Base-by-base conservation (phyloP, 2,888 invertebrate species). In the Ganaspis brasiliensis region DNA sequence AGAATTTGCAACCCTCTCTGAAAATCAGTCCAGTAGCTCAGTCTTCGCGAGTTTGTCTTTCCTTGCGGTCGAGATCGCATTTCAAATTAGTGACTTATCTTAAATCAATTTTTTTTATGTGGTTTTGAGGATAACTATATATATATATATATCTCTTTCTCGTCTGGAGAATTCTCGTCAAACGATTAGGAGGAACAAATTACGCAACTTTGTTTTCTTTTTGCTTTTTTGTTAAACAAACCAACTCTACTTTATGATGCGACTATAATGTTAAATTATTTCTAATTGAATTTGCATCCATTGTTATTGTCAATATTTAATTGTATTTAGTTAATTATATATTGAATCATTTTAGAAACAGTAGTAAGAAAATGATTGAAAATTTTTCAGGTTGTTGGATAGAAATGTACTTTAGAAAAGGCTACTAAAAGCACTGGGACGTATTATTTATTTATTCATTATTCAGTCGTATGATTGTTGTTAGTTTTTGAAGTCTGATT, bases 21-120 rank as follows among this genome's bases (percentile, higher is more conserved):
- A 75, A 72, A 79, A 71, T 73, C 74, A 72, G 77, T 77, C 76
- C 77, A 79, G 63, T 40, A 61, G 80, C 81, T 83, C 85, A 85
- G 85, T 85, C 77, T 79, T 81, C 81, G 81, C 81, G 77, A 81
- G 79, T 75, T 72, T 75, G 74, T 79, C 81, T 63, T 45, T 63
- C 72, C 57, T 45, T 35, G 56, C 80, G 76, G 78, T 80, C 79
- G 73, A 16, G 37, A 37, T 40, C 61, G 52, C 52, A 19, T 52
- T 52, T 52, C 19, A 52, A 16, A 52, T 52, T 35, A 16, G 26
- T 59, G 24, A 26, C 21, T 26, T n/a, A 26, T 59, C 31, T 35
- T 19, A 5, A 52, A 52, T 14, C 49, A 16, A n/a, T n/a, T 16
- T n/a, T 49, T 8, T 4, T n/a, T n/a, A n/a, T n/a, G n/a, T n/a